Percentiles rank a stretch among this genome's conserved stretches.
Conservation (phyloP, 1,140 invertebrate species). For the Scaptomyza graminum region DNA sequence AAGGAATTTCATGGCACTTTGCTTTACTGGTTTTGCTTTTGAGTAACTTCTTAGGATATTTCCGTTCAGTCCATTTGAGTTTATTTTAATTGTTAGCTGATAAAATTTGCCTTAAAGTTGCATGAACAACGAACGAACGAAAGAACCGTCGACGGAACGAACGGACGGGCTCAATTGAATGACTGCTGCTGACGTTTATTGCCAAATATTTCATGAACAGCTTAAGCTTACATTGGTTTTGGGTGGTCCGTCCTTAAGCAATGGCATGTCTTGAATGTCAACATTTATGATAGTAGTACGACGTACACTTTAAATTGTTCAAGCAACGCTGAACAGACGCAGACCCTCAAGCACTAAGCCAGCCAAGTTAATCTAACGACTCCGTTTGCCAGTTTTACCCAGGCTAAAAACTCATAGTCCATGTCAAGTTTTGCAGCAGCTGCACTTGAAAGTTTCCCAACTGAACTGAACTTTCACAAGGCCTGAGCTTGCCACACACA, state of each 20-base stretch:
- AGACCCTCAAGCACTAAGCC: slow-evolving; percentile 6
- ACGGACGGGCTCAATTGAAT: slow-evolving; percentile 16
- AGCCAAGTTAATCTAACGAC: slow-evolving; percentile 59
- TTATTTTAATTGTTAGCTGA: neutral
- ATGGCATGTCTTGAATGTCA: slow-evolving; percentile 38
- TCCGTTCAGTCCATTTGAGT: neutral
- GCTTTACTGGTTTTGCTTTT: neutral
- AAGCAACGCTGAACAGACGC: neutral
- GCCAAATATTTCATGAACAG: slow-evolving; percentile 34
- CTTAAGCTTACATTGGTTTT: neutral
- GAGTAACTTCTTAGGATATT: neutral
- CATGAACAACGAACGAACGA: neutral
- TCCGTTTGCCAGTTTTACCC: slow-evolving; percentile 35
- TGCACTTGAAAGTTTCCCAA: slow-evolving; percentile 72
- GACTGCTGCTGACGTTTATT: slow-evolving; percentile 31
- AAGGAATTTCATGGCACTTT: neutral
- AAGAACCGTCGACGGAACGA: too few relatives aligned
- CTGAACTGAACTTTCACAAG: slow-evolving; percentile 55
- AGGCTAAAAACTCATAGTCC: slow-evolving; percentile 28
- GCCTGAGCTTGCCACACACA: neutral
- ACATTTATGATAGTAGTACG: slow-evolving; percentile 27
- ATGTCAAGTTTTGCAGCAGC: slow-evolving; percentile 49
- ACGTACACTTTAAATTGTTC: neutral
- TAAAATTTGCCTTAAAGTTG: slow-evolving; percentile 1
- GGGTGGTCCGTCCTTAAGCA: slow-evolving; percentile 25